These are phyloP conservation scores for Hemibagrus guttatus DNA, from an alignment of 2,797 vertebrate species.

Conservation along the genomic window DNA sequence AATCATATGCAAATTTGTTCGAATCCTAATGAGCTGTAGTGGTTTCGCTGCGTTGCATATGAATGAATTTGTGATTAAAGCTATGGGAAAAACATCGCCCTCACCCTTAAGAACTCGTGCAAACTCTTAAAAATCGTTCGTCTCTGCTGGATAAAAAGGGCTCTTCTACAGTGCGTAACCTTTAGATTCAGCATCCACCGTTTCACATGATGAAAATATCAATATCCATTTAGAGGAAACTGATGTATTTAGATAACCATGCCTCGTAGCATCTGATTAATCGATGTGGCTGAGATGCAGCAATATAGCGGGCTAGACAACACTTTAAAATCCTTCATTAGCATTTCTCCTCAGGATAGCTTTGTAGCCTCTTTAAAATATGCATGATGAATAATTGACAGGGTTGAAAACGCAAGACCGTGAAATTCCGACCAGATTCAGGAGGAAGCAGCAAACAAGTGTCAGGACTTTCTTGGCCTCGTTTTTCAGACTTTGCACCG, in stretches of 20 bases:
- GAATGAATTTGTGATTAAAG: neutral
- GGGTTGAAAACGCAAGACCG: constrained; percentile 34
- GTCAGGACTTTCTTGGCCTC: neutral
- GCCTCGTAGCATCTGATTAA: constrained; percentile 42
- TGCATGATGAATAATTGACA: constrained; percentile 47
- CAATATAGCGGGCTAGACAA: constrained; percentile 18
- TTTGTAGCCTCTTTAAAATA: constrained; percentile 44
- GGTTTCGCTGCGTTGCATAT: neutral
- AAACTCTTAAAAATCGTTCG: neutral
- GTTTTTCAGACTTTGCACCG: constrained; percentile 1
- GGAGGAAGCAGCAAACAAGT: constrained; percentile 15
- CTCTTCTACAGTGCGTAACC: constrained; percentile 16
- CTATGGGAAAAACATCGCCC: neutral
- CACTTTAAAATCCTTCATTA: constrained; percentile 31
- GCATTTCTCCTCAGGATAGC: constrained; percentile 31
- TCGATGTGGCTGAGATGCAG: constrained; percentile 36
- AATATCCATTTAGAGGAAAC: constrained; percentile 40
- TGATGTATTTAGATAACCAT: constrained; percentile 34
- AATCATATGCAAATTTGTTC: constrained; percentile 11
- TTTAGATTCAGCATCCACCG: constrained; percentile 6
- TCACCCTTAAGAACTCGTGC: neutral
- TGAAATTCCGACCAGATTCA: constrained; percentile 39
- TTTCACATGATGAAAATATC: constrained; percentile 34
- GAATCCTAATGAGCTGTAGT: neutral
- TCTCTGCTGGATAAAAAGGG: neutral